Evolutionary conservation across 2,113 vertebrate genomes (phyloP), one percentile per base, ranked within the genome.

Genomic region (Ivindomyrus marchei): DNA sequence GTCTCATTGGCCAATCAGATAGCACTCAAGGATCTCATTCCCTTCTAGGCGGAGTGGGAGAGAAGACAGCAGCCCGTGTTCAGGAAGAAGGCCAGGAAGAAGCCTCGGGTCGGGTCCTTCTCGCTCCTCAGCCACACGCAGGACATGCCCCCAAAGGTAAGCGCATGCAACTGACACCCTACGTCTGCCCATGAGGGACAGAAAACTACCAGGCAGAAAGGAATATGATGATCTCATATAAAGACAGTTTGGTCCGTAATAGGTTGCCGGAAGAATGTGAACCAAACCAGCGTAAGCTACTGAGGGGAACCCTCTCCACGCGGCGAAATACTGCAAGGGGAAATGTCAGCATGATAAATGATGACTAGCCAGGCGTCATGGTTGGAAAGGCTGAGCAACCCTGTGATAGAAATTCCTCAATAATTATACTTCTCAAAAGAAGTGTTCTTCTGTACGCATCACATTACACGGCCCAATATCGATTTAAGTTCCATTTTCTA

Each of bases 41-140:
- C 62, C 36, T 90, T 31, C 58, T n/a, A 95, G 95, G 88, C 93
- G 56, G 95, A 95, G 42, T 90, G 94, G 90, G 92, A 94, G 91
- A 94, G 94, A 24, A 92, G 93, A 91, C 94, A 95, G 89, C 91
- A 94, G 93, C 24, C 11, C 90, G 91, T 56, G 8, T 92, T 36
- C 88, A 95, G 93, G 91, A 95, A 93, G 90, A 95, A 94, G 92
- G 93, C 46, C 89, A 93, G 91, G 89, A 92, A 90, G 31, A 94
- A 92, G 94, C 90, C 92, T 89, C 94, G 94, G 15, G 87, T 92
- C 0, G 95, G 95, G 89, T 94, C 94, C 86, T 93, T 90, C 90
- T 95, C 95, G 36, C 94, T 95, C 89, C 93, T 95, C 83, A 92
- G 85, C 92, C 89, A 94, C 90, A 50, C 94, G 89, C 93, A 93